Evolutionary conservation across 2,113 vertebrate genomes (phyloP).

Genomic region (Odocoileus hemionus): DNA sequence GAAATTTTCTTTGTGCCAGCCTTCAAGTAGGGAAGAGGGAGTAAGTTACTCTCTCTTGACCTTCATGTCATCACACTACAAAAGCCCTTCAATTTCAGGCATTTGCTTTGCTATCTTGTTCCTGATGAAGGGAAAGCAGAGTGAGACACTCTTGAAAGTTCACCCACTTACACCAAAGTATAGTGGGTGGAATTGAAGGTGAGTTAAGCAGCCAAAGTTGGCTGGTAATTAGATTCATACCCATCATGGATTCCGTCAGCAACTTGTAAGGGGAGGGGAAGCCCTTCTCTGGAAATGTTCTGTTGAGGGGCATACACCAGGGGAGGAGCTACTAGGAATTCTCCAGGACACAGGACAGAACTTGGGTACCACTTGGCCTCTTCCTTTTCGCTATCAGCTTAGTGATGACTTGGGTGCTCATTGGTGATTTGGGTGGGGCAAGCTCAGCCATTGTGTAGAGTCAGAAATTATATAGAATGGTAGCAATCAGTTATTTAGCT

Average conservation of each 20-base stretch:
- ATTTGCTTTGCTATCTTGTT: not conserved
- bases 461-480: not conserved
- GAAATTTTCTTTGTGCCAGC: not conserved
- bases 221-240: not conserved
- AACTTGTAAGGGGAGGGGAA: not conserved
- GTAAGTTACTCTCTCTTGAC: not conserved
- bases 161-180: not conserved
- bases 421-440: not conserved
- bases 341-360: not conserved
- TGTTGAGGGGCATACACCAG: fast-evolving
- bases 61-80: constrained; percentile 7
- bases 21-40: not conserved
- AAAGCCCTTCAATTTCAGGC: not conserved
- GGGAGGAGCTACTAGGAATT: not conserved
- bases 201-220: not conserved
- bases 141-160: constrained; percentile 6
- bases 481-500: not conserved
- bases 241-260: not conserved
- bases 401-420: not conserved
- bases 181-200: not conserved
- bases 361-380: not conserved
- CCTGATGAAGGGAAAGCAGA: not conserved
- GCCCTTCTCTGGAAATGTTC: not conserved
- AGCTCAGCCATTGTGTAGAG: not conserved
- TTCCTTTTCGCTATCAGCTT: not conserved